Conservation (phyloP, 2,113 vertebrate genomes). For the Podocnemis expansa region DNA sequence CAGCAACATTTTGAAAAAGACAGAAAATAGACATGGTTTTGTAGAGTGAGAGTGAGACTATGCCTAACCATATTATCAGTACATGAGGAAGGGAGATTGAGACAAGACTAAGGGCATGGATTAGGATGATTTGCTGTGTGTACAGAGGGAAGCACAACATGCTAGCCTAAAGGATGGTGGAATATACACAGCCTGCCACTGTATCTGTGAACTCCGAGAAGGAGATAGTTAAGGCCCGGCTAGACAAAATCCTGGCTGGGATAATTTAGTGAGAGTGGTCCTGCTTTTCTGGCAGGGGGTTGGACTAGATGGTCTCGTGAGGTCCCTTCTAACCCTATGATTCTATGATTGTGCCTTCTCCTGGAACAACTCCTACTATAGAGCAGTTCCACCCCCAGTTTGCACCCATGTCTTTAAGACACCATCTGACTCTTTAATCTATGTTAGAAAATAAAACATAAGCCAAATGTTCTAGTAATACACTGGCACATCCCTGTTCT, state of each 20-base stretch:
- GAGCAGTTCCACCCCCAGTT: neutral
- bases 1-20: fast-evolving
- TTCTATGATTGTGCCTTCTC: neutral
- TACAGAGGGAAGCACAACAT: neutral
- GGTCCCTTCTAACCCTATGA: too few relatives aligned
- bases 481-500: neutral
- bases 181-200: neutral
- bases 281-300: too few relatives aligned
- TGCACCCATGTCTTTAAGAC: neutral
- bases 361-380: neutral
- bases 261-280: too few relatives aligned
- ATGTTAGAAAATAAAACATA: neutral
- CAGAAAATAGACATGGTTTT: neutral
- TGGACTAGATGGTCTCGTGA: too few relatives aligned
- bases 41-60: neutral
- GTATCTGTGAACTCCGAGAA: neutral
- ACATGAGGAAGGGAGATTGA: neutral
- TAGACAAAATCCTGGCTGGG: too few relatives aligned
- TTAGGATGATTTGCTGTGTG: neutral
- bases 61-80: neutral
- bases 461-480: neutral
- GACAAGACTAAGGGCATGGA: neutral
- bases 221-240: too few relatives aligned
- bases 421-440: neutral
- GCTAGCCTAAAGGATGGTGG: neutral